Evolutionary conservation across 2,888 invertebrate species (phyloP).

Genomic region (Megalurothrips usitatus): DNA sequence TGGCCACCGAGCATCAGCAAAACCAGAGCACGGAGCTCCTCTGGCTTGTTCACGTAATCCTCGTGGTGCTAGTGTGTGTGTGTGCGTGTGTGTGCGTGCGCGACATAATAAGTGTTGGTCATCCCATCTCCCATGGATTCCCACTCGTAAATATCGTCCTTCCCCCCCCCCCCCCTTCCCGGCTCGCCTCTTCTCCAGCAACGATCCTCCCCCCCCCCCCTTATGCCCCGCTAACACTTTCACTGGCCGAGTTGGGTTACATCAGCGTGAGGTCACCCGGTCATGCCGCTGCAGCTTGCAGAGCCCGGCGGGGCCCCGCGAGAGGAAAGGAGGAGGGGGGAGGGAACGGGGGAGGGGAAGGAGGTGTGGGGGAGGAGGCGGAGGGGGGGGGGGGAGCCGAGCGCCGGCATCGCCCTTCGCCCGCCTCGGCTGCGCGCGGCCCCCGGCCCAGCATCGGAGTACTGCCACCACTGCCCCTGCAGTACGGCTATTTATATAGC

Average conservation of each 20-base stretch:
- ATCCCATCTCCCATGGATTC: background rate
- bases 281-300: background rate
- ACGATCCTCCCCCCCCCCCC: slow-evolving; percentile 1
- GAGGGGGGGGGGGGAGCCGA: background rate
- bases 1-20: too few relatives aligned
- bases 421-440: too few relatives aligned
- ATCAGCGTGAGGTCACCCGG: slow-evolving; percentile 21
- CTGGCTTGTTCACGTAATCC: too few relatives aligned
- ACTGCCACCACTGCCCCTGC: too few relatives aligned
- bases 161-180: background rate
- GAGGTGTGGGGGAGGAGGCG: background rate
- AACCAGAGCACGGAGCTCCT: too few relatives aligned
- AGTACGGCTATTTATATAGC: too few relatives aligned
- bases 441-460: too few relatives aligned
- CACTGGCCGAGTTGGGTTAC: slow-evolving; percentile 22
- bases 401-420: too few relatives aligned
- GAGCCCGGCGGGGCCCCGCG: background rate
- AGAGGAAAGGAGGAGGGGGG: background rate
- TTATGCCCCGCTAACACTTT: background rate
- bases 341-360: background rate
- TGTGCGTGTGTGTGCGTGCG: too few relatives aligned
- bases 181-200: background rate
- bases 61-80: too few relatives aligned
- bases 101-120: background rate
- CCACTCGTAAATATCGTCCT: background rate